Percentiles rank a stretch among this genome's conserved stretches.
Evolutionary conservation across 2,113 vertebrate genomes (phyloP).

Genomic region (Bufo gargarizans): DNA sequence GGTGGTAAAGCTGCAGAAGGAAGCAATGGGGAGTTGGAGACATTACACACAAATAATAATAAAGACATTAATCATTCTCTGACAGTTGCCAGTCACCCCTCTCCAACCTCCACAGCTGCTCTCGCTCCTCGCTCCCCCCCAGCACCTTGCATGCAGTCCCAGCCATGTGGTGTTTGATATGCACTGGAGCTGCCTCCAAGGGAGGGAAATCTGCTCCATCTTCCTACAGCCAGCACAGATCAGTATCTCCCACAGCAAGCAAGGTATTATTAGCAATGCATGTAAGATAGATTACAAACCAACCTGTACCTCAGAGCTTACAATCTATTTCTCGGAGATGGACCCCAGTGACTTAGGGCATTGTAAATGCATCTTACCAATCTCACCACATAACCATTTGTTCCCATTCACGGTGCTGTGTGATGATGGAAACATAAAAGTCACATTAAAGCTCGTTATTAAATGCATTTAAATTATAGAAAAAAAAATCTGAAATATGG

Average conservation of each 20-base stretch:
- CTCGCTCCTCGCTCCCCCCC: constrained; percentile 27
- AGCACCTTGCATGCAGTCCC: constrained; percentile 35
- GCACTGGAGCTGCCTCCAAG: constrained; percentile 42
- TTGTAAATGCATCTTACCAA: neutral
- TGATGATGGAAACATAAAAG: too few species aligned
- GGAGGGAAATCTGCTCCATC: constrained; percentile 20
- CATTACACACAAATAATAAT: constrained; percentile 56
- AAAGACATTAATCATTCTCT: constrained; percentile 57
- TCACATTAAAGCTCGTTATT: neutral
- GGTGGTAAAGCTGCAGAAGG: constrained; percentile 56
- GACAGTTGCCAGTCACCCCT: constrained; percentile 59
- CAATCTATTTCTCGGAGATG: neutral
- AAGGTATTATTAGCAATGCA: neutral
- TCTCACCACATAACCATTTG: neutral
- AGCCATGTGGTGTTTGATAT: constrained; percentile 46
- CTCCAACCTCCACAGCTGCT: constrained; percentile 56
- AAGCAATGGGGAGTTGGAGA: constrained; percentile 52
- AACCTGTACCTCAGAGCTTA: neutral
- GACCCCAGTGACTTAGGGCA: neutral
- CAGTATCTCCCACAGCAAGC: neutral
- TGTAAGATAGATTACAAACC: neutral
- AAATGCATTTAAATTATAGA: too few species aligned
- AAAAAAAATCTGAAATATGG: too few species aligned
- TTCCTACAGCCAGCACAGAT: neutral
- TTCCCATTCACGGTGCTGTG: too few species aligned